Conservation (phyloP, 2,797 vertebrate species). For the Sebastes minor region DNA sequence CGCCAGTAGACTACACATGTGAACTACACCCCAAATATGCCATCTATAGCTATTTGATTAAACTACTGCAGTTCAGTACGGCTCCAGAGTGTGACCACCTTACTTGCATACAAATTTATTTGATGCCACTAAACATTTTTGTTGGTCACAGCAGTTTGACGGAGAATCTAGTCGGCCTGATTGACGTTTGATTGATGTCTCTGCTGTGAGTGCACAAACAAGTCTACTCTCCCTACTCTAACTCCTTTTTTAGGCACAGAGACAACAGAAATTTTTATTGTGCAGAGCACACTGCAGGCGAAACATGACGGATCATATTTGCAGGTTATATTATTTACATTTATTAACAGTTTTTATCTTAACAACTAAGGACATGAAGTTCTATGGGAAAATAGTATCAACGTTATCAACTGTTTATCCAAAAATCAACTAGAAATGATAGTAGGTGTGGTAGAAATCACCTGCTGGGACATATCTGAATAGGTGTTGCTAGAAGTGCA, state of each 20-base stretch:
- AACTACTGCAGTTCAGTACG: neutral
- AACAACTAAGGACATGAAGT: neutral
- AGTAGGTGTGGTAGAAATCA: neutral
- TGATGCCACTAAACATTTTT: conserved; percentile 3
- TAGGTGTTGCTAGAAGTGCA: neutral
- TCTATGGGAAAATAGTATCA: neutral
- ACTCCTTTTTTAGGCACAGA: neutral
- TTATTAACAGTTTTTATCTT: neutral
- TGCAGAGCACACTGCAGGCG: conserved; percentile 8
- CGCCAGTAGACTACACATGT: neutral
- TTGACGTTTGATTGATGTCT: conserved; percentile 33
- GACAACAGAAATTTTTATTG: neutral
- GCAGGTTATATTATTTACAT: neutral
- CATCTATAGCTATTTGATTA: neutral
- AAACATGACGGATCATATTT: conserved; percentile 1
- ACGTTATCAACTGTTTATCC: neutral
- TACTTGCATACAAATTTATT: neutral
- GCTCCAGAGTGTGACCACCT: neutral
- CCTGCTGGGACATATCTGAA: neutral
- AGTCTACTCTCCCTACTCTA: neutral
- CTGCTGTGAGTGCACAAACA: conserved; percentile 11
- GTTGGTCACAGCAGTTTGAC: conserved; percentile 4
- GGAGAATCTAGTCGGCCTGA: neutral
- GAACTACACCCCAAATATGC: neutral
- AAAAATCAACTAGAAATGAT: neutral